Conservation (phyloP, 2,113 vertebrate species). For the Anolis carolinensis region DNA sequence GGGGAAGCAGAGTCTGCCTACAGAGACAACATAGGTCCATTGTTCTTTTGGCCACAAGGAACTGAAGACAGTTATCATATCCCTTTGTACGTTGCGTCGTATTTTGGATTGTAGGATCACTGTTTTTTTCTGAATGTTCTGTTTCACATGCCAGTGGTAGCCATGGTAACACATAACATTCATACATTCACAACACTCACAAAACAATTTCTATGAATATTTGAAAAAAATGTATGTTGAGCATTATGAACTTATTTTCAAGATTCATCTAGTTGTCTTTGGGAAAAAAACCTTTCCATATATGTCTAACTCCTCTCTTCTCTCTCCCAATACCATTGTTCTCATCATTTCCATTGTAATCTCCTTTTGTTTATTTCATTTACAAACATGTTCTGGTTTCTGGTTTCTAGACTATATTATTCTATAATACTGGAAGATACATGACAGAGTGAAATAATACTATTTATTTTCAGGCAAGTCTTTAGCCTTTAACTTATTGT, state of each 20-base stretch:
- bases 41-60: no score
- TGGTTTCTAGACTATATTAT: constrained; percentile 1
- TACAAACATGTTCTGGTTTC: not conserved
- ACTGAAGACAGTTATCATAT: no score
- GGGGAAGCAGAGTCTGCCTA: no score
- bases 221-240: not conserved
- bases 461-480: no score
- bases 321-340: not conserved
- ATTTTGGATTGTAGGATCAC: no score
- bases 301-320: not conserved
- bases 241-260: not conserved
- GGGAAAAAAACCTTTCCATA: accelerated
- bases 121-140: no score
- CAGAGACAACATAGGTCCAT: no score
- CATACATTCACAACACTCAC: no score
- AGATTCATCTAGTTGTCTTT: not conserved
- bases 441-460: not conserved
- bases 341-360: constrained; percentile 20
- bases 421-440: not conserved
- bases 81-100: no score
- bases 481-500: no score
- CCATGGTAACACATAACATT: no score
- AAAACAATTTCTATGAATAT: not conserved
- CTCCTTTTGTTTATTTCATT: not conserved
- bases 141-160: no score